Evolutionary conservation across 2,888 invertebrate genomes (phyloP), one percentile per base, ranked within the genome.

Genomic region (Hymenopus coronatus): DNA sequence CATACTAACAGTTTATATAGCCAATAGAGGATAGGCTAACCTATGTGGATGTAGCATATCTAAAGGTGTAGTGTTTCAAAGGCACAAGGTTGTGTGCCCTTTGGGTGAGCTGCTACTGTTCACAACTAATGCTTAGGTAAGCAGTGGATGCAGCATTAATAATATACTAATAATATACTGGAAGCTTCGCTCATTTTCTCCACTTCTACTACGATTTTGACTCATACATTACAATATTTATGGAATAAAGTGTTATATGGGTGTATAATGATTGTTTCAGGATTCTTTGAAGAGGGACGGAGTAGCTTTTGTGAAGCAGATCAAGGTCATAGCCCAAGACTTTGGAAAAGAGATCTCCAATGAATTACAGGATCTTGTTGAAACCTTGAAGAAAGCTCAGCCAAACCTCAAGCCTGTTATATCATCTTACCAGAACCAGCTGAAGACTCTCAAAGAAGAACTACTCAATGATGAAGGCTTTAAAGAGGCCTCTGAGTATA

Each of bases 381-480:
- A 95, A 0, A 94, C 95, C 14, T 91, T 95, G 70, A 94, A 94
- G 86, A 94, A 94, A 82, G 94, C 95, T 85, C 91, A 92, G 14
- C 95, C 95, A 7, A 95, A 95, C 91, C 92, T 96, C 28, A 94
- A 95, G 88, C 94, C 95, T 6, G 92, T 97, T 0, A 92, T 94
- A n/a, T 94, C 95, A 9, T 95, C 96, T 54, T 96, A 97, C 92
- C 93, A 94, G 82, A 93, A 94, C 0, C 96, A 97, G 92, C 90
- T 97, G 20, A 93, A 95, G 40, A 95, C 95, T 90, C 94, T 98
- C 83, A 94, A 95, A 90, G 94, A 96, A 6, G 97, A 98, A 92
- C 93, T 97, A 3, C 93, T 95, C 89, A 94, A 94, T 82, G 97
- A 97, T 92, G 95, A 96, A 91, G 94, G 95, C 0, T 92, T 97